These are phyloP conservation scores for Catocala fraxini DNA, from an alignment of 2,888 invertebrate species.

Conservation along the genomic window DNA sequence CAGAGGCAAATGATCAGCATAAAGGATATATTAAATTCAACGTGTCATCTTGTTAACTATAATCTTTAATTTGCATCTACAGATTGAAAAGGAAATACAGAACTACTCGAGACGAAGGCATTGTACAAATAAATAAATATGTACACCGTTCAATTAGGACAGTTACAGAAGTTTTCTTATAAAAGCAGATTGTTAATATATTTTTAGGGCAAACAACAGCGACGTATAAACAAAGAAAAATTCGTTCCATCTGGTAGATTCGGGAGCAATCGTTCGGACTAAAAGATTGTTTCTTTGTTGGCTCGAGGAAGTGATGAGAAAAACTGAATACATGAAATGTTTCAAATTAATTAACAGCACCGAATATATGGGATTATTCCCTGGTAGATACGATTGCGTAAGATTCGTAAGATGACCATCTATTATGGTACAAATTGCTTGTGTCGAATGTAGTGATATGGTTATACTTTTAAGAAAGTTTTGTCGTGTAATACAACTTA, in stretches of 20 bases:
- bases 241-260: slow-evolving; percentile 50
- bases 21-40: too few species aligned
- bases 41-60: too few species aligned
- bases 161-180: slow-evolving; percentile 52
- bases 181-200: slow-evolving; percentile 49
- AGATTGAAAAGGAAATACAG: not conserved
- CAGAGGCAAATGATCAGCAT: too few species aligned
- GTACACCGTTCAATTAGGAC: slow-evolving; percentile 49
- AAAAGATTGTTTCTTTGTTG: slow-evolving; percentile 52
- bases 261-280: slow-evolving; percentile 51
- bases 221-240: slow-evolving; percentile 51
- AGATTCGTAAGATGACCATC: too few species aligned
- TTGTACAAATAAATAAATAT: slow-evolving; percentile 12
- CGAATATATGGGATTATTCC: not conserved
- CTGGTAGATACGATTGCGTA: too few species aligned
- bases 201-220: slow-evolving; percentile 52
- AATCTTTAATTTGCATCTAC: not conserved
- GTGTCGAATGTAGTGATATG: too few species aligned
- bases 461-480: too few species aligned
- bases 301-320: slow-evolving; percentile 33
- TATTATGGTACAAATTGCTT: too few species aligned
- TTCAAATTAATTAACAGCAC: slow-evolving; percentile 35
- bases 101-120: not conserved
- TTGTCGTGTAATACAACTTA: too few species aligned
- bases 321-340: slow-evolving; percentile 37